Evolutionary conservation across 2,888 invertebrate species (phyloP), one percentile per base, ranked within the genome.

Genomic region (Thumatha senex): DNA sequence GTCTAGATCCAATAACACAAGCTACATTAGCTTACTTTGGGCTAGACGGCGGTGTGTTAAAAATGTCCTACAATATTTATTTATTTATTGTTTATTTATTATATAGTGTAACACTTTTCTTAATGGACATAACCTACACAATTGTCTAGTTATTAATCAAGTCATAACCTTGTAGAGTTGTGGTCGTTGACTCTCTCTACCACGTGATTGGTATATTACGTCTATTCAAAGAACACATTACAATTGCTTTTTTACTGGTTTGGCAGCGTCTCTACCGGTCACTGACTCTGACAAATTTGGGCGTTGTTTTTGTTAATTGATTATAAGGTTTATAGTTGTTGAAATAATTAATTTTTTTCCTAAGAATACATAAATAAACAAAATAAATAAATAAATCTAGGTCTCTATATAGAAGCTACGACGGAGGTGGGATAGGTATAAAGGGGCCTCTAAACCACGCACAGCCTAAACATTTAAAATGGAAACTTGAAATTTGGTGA

Each of bases 91-190:
- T 24, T 24, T 24, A 5, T 4, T 24, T 4, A 24, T 24, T 4
- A 24, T 24, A 2, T 24, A 24, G 18, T 4, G 18, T 24, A 4
- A 24, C 18, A 24, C 18, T 24, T 5, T n/a, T n/a, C n/a, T n/a
- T 24, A 24, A 24, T 5, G 18, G 5, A 24, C 47, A 14, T 33
- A 58, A 64, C 62, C 65, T 64, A 56, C 36, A n/a, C 12, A 54
- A 62, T 55, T 52, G 50, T 56, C 29, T 40, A 12, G 24, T 12
- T 40, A 12, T 42, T 39, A 54, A 29, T 41, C 24, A 24, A 40
- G 48, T 24, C 18, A n/a, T 54, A 42, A 67, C 67, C 64, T 60
- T 64, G 58, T 13, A 44, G 18, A 46, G 48, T 51, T 48, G 13
- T 36, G 38, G 36, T 45, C 45, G n/a, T 8, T 8, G 45, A 45